phyloP scores from a whole-genome alignment of 1,140 invertebrate genomes.

The Aradophagus sp. region DNA sequence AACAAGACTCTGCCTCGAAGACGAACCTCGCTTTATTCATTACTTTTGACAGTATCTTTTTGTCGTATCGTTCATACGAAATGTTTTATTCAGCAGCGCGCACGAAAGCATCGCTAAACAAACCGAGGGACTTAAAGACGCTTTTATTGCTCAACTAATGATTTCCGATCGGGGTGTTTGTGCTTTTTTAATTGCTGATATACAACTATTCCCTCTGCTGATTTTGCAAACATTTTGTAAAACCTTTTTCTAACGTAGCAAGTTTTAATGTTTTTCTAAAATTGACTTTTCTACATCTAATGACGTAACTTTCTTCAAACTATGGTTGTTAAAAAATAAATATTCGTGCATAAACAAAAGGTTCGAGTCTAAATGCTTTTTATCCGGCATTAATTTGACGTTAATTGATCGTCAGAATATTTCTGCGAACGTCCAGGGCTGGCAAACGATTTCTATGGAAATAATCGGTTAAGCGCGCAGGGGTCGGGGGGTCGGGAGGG shows the following conservation, averaged over 20 bases:
- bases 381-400: neutral
- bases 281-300: no score
- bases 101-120: no score
- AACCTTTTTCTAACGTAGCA: no score
- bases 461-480: constrained; percentile 21
- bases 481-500: constrained; percentile 7
- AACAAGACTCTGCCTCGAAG: constrained; percentile 42
- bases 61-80: constrained; percentile 44
- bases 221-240: no score
- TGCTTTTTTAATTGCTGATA: no score
- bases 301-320: no score
- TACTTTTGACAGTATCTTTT: constrained; percentile 41
- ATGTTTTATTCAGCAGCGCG: constrained; percentile 3
- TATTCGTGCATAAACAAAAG: neutral
- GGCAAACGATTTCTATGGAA: constrained; percentile 24
- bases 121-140: no score
- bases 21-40: constrained; percentile 44
- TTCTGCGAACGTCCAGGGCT: constrained; percentile 16
- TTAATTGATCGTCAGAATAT: constrained; percentile 4
- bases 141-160: no score
- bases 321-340: no score
- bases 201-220: no score
- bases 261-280: no score
- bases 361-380: neutral
- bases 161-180: no score